Evolutionary conservation across 2,797 vertebrate genomes (phyloP).

Genomic region (Cyprinella venusta): DNA sequence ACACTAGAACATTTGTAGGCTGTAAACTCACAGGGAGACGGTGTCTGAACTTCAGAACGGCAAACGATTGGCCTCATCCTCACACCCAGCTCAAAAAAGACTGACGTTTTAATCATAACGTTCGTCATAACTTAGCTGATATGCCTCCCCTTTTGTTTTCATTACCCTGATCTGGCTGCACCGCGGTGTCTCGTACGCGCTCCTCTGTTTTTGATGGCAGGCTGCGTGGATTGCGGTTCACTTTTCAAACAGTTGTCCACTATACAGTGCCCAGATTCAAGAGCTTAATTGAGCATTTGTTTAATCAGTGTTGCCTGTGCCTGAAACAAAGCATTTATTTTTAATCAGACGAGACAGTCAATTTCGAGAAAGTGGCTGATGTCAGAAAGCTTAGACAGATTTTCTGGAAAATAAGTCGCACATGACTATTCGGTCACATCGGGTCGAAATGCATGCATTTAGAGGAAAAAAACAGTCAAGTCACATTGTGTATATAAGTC

Average conservation of each 20-base stretch:
- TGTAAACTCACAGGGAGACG: slow-evolving; percentile 54
- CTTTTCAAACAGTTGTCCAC: slow-evolving; percentile 40
- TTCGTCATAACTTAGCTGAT: slow-evolving; percentile 28
- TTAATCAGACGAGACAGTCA: background rate
- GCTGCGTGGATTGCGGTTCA: background rate
- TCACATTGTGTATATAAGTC: background rate
- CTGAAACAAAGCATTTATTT: slow-evolving; percentile 33
- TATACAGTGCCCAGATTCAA: slow-evolving; percentile 17
- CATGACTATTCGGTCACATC: background rate
- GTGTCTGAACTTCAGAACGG: slow-evolving; percentile 55
- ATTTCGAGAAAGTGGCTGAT: background rate
- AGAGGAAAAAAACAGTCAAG: background rate
- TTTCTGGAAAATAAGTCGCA: background rate
- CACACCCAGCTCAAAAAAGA: slow-evolving; percentile 28
- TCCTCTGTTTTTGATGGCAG: slow-evolving; percentile 49
- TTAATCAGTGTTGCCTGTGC: slow-evolving; percentile 18
- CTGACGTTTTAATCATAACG: slow-evolving; percentile 13
- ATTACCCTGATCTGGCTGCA: slow-evolving; percentile 35
- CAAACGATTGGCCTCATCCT: slow-evolving; percentile 42
- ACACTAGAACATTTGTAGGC: slow-evolving; percentile 63
- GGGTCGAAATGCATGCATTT: background rate
- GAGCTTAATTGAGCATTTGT: slow-evolving; percentile 45
- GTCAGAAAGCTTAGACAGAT: background rate
- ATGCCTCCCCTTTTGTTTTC: slow-evolving; percentile 31
- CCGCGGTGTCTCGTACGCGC: background rate